Evolutionary conservation across 2,797 vertebrate genomes (phyloP).

Genomic region (Okamejei kenojei): DNA sequence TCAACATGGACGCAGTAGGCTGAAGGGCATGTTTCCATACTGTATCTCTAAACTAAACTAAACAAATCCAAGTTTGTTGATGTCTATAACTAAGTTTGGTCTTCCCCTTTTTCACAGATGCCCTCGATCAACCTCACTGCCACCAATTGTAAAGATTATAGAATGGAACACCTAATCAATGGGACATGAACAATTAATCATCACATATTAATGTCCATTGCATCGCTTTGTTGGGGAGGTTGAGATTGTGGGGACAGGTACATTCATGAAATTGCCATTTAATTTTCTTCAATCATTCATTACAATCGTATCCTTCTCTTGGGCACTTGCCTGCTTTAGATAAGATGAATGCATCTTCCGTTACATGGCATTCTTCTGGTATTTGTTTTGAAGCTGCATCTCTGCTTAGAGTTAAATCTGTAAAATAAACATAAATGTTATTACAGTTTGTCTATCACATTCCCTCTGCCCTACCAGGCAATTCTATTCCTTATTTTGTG

Average conservation of each 20-base stretch:
- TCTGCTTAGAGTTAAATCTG: neutral
- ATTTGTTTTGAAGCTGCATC: constrained; percentile 9
- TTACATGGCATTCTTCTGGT: neutral
- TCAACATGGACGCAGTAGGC: too few species aligned
- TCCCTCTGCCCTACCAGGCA: neutral
- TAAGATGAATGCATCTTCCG: neutral
- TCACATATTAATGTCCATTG: neutral
- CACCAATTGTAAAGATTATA: neutral
- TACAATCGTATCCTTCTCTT: neutral
- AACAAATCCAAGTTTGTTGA: too few species aligned
- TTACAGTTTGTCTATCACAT: neutral
- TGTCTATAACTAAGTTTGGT: too few species aligned
- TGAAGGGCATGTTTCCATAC: too few species aligned
- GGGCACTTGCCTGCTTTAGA: neutral
- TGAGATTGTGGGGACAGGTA: neutral
- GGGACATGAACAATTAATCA: neutral
- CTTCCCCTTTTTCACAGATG: too few species aligned
- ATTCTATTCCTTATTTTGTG: neutral
- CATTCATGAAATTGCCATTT: neutral
- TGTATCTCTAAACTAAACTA: too few species aligned
- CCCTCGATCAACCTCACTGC: neutral
- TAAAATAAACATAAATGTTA: neutral
- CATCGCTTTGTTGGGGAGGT: neutral
- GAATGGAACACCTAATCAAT: neutral
- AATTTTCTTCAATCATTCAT: neutral